phyloP scores from a whole-genome alignment of 2,797 vertebrate species.

The Enteromius fasciolatus region DNA sequence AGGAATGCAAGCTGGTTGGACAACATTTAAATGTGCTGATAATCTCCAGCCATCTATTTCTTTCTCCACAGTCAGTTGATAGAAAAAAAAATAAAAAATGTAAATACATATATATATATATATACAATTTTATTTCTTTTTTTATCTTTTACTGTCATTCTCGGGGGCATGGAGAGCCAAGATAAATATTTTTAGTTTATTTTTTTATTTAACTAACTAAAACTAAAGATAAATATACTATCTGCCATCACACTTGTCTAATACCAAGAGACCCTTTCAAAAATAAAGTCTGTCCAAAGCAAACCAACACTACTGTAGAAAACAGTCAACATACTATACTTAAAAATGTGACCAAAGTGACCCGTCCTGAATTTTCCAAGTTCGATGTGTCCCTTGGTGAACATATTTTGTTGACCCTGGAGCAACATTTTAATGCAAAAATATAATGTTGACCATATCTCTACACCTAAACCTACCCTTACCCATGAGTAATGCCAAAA shows the following conservation, averaged over 20 bases:
- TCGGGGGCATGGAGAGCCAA: neutral
- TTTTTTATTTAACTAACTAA: too few species aligned
- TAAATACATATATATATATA: too few species aligned
- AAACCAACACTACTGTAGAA: neutral
- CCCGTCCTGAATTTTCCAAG: too few species aligned
- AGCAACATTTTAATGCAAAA: too few species aligned
- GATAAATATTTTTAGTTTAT: neutral
- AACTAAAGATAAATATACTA: too few species aligned
- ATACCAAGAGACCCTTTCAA: neutral
- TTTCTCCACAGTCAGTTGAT: neutral
- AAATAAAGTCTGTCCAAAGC: neutral
- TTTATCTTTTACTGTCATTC: neutral
- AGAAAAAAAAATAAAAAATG: neutral
- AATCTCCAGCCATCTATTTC: constrained; percentile 3
- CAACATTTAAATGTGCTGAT: neutral
- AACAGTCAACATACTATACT: neutral
- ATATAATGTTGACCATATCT: too few species aligned
- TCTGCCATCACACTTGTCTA: neutral
- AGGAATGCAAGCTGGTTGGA: constrained; percentile 27
- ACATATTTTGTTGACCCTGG: too few species aligned
- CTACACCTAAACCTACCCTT: too few species aligned
- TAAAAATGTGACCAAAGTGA: neutral
- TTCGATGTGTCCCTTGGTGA: too few species aligned
- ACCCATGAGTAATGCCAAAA: too few species aligned
- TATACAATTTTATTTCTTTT: neutral